Percentiles rank a stretch among this genome's conserved stretches.
These are phyloP conservation scores for Hypercompe scribonia DNA, from an alignment of 2,888 invertebrate species.

Conservation along the genomic window DNA sequence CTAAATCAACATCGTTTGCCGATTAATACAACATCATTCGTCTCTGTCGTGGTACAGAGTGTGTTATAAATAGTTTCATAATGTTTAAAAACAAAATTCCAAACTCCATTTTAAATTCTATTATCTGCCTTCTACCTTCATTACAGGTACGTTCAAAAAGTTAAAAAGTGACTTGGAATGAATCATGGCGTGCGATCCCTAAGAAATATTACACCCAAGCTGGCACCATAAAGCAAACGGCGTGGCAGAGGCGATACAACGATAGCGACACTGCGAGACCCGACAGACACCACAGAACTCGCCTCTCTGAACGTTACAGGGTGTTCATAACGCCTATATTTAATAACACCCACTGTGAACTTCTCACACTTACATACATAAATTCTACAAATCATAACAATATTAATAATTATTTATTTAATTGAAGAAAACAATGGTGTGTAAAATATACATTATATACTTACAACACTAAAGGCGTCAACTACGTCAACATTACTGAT, in stretches of 20 bases:
- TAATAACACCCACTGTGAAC: constrained; percentile 30
- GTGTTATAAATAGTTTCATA: neutral
- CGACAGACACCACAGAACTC: constrained; percentile 83
- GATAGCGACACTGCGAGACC: constrained; percentile 84
- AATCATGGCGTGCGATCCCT: constrained; percentile 86
- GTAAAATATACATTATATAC: constrained; percentile 42
- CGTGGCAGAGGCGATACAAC: constrained; percentile 85
- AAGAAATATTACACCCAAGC: constrained; percentile 85
- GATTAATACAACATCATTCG: neutral
- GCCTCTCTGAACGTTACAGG: constrained; percentile 73
- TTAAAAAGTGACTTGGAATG: constrained; percentile 83
- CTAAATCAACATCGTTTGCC: neutral
- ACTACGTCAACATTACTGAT: constrained; percentile 3
- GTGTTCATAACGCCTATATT: constrained; percentile 52
- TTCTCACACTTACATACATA: constrained; percentile 17
- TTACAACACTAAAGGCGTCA: too few relatives aligned
- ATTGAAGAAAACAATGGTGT: constrained; percentile 43
- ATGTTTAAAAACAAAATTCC: constrained; percentile 25
- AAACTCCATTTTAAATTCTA: constrained; percentile 69
- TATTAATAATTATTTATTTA: constrained; percentile 29
- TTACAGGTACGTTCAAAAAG: constrained; percentile 80
- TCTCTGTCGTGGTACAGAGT: neutral
- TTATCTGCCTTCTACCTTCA: constrained; percentile 77
- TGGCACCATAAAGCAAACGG: constrained; percentile 86
- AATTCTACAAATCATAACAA: neutral